Conservation (phyloP, 2,113 vertebrate genomes). For the Gadus macrocephalus region DNA sequence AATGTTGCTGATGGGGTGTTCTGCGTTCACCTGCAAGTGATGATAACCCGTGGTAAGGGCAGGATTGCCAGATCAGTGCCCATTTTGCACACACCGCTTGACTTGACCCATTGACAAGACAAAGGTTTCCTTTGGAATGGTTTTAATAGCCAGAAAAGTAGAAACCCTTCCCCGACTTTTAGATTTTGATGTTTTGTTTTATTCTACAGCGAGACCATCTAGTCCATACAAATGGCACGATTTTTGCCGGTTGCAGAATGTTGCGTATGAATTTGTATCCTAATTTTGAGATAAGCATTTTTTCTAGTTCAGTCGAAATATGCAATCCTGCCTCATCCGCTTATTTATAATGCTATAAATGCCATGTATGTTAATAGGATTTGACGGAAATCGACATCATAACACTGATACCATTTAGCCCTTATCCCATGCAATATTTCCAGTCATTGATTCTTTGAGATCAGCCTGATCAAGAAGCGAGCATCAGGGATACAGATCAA, state of each 20-base stretch:
- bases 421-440: slow-evolving; percentile 47
- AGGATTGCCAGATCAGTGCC: too few species aligned
- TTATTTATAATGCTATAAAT: slow-evolving; percentile 21
- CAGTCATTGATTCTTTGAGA: slow-evolving; percentile 37
- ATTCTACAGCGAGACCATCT: not conserved
- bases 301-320: slow-evolving; percentile 15
- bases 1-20: not conserved
- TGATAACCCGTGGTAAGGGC: not conserved
- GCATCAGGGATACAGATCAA: slow-evolving; percentile 43
- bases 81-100: not conserved
- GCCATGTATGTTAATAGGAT: slow-evolving; percentile 30
- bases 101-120: not conserved
- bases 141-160: slow-evolving; percentile 19
- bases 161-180: not conserved
- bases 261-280: slow-evolving; percentile 18
- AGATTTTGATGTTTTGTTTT: slow-evolving; percentile 19
- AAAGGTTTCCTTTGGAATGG: slow-evolving; percentile 4
- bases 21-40: not conserved
- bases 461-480: slow-evolving; percentile 20
- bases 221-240: too few species aligned
- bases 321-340: slow-evolving; percentile 1
- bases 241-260: slow-evolving; percentile 10
- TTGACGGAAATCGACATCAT: not conserved
- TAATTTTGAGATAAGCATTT: slow-evolving; percentile 6
- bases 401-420: slow-evolving; percentile 12